These are phyloP conservation scores for Mermis nigrescens DNA, from an alignment of 2,888 invertebrate genomes.

Conservation along the genomic window DNA sequence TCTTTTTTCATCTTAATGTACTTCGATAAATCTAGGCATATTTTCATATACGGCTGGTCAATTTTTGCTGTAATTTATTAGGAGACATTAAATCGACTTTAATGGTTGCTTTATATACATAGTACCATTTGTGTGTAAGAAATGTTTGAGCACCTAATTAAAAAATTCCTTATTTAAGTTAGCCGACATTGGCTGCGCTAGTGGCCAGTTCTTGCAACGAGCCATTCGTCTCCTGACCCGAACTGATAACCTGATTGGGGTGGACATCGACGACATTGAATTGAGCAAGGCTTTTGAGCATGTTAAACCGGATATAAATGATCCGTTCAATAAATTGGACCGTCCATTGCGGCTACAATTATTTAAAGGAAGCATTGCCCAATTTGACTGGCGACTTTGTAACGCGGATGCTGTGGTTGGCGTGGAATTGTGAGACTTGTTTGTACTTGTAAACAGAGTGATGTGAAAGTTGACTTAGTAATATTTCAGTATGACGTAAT, in stretches of 20 bases:
- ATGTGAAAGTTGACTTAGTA: too few relatives aligned
- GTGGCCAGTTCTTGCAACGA: neutral
- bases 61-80: too few relatives aligned
- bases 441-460: too few relatives aligned
- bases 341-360: neutral
- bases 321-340: neutral
- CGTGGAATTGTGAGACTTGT: conserved; percentile 17
- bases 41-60: too few relatives aligned
- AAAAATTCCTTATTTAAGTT: too few relatives aligned
- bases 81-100: too few relatives aligned
- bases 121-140: too few relatives aligned
- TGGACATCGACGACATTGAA: conserved; percentile 4
- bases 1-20: too few relatives aligned
- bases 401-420: conserved; percentile 17
- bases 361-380: conserved; percentile 14
- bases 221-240: neutral
- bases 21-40: too few relatives aligned
- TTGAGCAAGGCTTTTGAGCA: neutral
- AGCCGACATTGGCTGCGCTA: conserved; percentile 6
- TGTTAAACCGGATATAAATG: neutral
- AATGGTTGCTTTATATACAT: too few relatives aligned
- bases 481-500: too few relatives aligned
- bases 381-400: conserved; percentile 15
- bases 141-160: too few relatives aligned
- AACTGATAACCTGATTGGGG: neutral